These are phyloP conservation scores for Helogale parvula DNA, from an alignment of 2,113 vertebrate genomes.

Conservation along the genomic window DNA sequence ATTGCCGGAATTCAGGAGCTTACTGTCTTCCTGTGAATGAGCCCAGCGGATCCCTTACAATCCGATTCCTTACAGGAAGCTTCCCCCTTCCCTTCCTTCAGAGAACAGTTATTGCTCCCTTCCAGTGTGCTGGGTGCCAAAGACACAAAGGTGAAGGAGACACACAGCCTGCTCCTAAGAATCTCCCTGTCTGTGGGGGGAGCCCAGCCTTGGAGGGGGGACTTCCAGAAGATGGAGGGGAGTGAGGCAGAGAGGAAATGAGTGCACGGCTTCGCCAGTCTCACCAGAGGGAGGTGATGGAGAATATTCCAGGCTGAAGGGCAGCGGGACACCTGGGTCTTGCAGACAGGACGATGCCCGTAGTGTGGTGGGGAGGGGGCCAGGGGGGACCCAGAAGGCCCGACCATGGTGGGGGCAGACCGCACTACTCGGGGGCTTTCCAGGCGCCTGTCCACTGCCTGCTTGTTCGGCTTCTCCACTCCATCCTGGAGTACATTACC, in stretches of 20 bases:
- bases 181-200: not conserved
- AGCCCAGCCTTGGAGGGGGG: not conserved
- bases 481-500: not conserved
- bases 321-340: not conserved
- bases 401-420: not conserved
- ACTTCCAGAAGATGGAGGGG: not conserved
- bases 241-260: not conserved
- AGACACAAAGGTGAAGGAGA: not conserved
- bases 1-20: not conserved
- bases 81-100: not conserved
- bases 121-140: not conserved
- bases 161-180: not conserved
- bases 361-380: accelerated
- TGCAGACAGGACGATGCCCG: not conserved
- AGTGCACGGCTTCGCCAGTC: not conserved
- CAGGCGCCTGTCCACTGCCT: not conserved
- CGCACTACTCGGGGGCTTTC: not conserved
- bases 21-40: not conserved
- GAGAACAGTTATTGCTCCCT: not conserved
- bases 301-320: not conserved
- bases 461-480: not conserved
- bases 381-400: too few species aligned
- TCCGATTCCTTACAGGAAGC: not conserved
- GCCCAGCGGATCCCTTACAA: not conserved
- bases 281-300: not conserved